Evolutionary conservation across 2,888 invertebrate species (phyloP).

Genomic region (Mylabris sibirica): DNA sequence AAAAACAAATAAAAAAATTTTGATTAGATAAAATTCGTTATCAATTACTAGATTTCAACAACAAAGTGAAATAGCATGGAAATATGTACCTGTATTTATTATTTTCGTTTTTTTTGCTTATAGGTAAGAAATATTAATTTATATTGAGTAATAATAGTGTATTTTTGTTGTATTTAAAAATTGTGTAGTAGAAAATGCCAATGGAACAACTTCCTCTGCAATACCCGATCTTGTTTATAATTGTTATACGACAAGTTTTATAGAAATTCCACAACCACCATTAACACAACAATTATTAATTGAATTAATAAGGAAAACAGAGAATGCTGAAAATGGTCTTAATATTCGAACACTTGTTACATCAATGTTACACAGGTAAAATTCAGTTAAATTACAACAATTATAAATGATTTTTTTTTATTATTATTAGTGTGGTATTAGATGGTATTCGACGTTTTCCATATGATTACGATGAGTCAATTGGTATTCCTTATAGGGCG

Average conservation of each 20-base stretch:
- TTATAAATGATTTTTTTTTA: background rate
- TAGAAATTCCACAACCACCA: slow-evolving; percentile 63
- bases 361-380: slow-evolving; percentile 67
- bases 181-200: slow-evolving; percentile 35
- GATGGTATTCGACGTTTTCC: slow-evolving; percentile 68
- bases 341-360: slow-evolving; percentile 67
- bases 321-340: slow-evolving; percentile 63
- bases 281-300: slow-evolving; percentile 67
- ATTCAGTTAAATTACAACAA: background rate
- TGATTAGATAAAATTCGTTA: slow-evolving; percentile 22
- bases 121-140: slow-evolving; percentile 17
- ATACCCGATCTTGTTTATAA: slow-evolving; percentile 67
- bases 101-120: background rate
- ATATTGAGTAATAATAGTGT: slow-evolving; percentile 9
- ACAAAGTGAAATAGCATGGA: slow-evolving; percentile 6
- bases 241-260: slow-evolving; percentile 67
- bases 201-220: slow-evolving; percentile 55
- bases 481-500: slow-evolving; percentile 65
- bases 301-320: slow-evolving; percentile 70
- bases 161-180: slow-evolving; percentile 13
- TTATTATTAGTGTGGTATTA: slow-evolving; percentile 64
- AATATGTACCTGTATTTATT: background rate
- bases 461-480: slow-evolving; percentile 53
- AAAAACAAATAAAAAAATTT: slow-evolving; percentile 6
- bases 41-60: slow-evolving; percentile 8